phyloP scores from a whole-genome alignment of 2,797 vertebrate genomes.

The Mastacembelus armatus region DNA sequence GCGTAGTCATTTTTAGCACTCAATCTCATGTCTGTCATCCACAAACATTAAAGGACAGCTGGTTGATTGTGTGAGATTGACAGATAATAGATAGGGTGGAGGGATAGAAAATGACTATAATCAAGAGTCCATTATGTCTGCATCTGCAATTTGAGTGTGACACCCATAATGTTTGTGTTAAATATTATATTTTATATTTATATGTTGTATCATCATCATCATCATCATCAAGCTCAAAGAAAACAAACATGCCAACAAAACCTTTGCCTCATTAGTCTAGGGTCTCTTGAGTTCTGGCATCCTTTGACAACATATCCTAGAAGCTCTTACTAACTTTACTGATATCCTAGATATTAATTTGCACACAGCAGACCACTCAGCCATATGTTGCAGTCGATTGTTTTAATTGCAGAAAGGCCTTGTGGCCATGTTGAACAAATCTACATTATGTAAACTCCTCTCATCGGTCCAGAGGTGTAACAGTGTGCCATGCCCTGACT shows the following conservation, averaged over 20 bases:
- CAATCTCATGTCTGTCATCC: no score
- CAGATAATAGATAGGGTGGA: not conserved
- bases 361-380: not conserved
- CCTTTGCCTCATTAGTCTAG: no score
- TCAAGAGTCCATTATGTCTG: no score
- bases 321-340: not conserved
- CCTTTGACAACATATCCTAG: not conserved
- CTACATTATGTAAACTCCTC: not conserved
- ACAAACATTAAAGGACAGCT: no score
- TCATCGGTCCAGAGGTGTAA: conserved; percentile 8
- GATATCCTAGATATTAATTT: not conserved
- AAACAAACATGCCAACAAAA: no score
- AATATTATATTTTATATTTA: no score
- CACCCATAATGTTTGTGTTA: no score
- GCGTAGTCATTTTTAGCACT: no score
- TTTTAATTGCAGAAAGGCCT: conserved; percentile 33
- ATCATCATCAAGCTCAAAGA: no score
- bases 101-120: not conserved
- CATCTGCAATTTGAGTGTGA: no score
- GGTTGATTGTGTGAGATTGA: conserved; percentile 2
- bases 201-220: no score
- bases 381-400: not conserved
- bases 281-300: no score
- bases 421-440: not conserved
- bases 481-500: conserved; percentile 7